phyloP scores from a whole-genome alignment of 2,888 invertebrate species.

The Sesamia inferens region DNA sequence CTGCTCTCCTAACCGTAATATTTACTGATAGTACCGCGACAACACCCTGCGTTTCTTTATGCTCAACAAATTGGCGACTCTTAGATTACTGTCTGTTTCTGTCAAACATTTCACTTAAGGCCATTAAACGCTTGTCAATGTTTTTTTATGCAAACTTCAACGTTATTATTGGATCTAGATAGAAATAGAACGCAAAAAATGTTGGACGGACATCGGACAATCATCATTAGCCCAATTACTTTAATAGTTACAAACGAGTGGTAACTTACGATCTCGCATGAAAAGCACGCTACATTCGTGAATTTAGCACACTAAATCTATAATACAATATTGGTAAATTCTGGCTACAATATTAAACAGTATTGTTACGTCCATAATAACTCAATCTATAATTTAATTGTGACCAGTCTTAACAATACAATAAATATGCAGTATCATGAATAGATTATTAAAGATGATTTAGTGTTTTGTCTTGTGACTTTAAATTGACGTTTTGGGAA shows the following conservation, averaged over 20 bases:
- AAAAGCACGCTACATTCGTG: conserved; percentile 42
- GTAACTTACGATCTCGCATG: conserved; percentile 54
- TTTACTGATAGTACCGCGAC: conserved; percentile 70
- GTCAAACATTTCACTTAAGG: conserved; percentile 67
- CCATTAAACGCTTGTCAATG: conserved; percentile 64
- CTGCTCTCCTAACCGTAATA: conserved; percentile 77
- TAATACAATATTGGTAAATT: conserved; percentile 23
- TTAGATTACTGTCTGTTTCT: conserved; percentile 67
- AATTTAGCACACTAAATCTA: conserved; percentile 29
- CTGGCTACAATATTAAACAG: conserved; percentile 21
- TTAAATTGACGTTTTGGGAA: conserved; percentile 44
- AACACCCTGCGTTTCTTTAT: conserved; percentile 68
- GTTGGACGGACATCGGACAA: conserved; percentile 49
- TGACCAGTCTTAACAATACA: conserved; percentile 35
- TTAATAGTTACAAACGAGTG: conserved; percentile 53
- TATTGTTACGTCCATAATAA: conserved; percentile 34
- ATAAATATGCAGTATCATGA: conserved; percentile 49
- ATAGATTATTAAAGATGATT: conserved; percentile 48
- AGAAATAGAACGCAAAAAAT: conserved; percentile 59
- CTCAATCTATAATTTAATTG: conserved; percentile 39
- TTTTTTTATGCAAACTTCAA: conserved; percentile 60
- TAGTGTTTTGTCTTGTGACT: conserved; percentile 35
- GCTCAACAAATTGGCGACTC: conserved; percentile 67
- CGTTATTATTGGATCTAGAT: conserved; percentile 59
- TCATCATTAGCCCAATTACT: conserved; percentile 65